Percentiles rank a stretch among this genome's conserved stretches.
Evolutionary conservation across 2,888 invertebrate genomes (phyloP).

Genomic region (Torymus auratus): DNA sequence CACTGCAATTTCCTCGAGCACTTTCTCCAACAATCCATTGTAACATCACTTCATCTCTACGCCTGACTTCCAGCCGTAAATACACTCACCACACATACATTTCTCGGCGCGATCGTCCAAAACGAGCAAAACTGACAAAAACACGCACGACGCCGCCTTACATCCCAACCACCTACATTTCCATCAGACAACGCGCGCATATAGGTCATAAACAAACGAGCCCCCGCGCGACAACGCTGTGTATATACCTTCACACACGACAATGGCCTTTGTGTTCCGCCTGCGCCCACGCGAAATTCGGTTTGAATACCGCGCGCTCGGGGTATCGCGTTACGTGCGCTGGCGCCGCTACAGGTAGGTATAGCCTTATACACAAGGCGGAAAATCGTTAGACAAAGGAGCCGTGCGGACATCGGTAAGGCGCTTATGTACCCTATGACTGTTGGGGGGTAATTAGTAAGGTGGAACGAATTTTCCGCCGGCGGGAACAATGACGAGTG

Average conservation of each 20-base stretch:
- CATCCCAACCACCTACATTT: neutral
- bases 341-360: slow-evolving; percentile 18
- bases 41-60: too few species aligned
- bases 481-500: neutral
- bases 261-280: slow-evolving; percentile 43
- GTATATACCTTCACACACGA: neutral
- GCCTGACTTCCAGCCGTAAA: too few species aligned
- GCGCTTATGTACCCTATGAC: neutral
- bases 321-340: slow-evolving; percentile 12
- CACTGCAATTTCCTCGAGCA: too few species aligned
- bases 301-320: slow-evolving; percentile 26
- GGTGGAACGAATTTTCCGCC: slow-evolving; percentile 5
- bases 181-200: neutral
- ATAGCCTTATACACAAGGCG: neutral
- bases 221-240: neutral
- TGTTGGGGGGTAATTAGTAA: slow-evolving; percentile 16
- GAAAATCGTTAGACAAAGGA: slow-evolving; percentile 9
- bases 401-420: neutral
- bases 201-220: slow-evolving; percentile 28
- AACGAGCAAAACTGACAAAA: neutral
- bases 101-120: too few species aligned
- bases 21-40: too few species aligned
- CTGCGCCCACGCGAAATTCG: slow-evolving; percentile 32
- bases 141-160: neutral
- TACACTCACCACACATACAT: too few species aligned